Conservation (phyloP, 2,888 invertebrate species). For the Theretra japonica region DNA sequence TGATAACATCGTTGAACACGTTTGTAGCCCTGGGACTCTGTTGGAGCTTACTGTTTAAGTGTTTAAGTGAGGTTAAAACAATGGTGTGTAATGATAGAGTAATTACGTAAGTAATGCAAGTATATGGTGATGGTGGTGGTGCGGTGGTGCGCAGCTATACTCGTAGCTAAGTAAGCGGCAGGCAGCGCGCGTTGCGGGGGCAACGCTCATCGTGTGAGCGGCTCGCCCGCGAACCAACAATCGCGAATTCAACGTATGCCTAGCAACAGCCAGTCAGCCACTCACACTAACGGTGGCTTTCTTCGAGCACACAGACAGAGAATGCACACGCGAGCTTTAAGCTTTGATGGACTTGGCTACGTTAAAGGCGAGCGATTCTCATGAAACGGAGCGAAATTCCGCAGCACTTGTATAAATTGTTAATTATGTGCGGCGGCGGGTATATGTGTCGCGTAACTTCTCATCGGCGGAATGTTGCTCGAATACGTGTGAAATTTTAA, state of each 20-base stretch:
- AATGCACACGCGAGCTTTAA: conserved; percentile 61
- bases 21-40: not conserved
- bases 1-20: not conserved
- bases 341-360: conserved; percentile 63
- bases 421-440: conserved; percentile 41
- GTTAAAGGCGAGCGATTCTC: conserved; percentile 56
- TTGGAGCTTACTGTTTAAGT: not conserved
- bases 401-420: conserved; percentile 44
- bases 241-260: conserved; percentile 80
- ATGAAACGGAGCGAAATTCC: conserved; percentile 48
- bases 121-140: conserved; percentile 60
- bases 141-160: conserved; percentile 34
- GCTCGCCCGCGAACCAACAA: conserved; percentile 73
- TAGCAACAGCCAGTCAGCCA: conserved; percentile 78
- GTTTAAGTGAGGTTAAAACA: conserved; percentile 1
- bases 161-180: conserved; percentile 44
- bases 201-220: conserved; percentile 83
- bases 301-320: conserved; percentile 65
- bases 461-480: conserved; percentile 50
- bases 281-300: conserved; percentile 73
- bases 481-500: conserved; percentile 57
- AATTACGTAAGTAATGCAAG: conserved; percentile 53
- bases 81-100: conserved; percentile 41
- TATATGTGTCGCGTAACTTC: conserved; percentile 48
- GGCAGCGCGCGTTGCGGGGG: conserved; percentile 62